These are phyloP conservation scores for Oceanodroma tethys DNA, from an alignment of 2,113 vertebrate genomes.

Conservation along the genomic window DNA sequence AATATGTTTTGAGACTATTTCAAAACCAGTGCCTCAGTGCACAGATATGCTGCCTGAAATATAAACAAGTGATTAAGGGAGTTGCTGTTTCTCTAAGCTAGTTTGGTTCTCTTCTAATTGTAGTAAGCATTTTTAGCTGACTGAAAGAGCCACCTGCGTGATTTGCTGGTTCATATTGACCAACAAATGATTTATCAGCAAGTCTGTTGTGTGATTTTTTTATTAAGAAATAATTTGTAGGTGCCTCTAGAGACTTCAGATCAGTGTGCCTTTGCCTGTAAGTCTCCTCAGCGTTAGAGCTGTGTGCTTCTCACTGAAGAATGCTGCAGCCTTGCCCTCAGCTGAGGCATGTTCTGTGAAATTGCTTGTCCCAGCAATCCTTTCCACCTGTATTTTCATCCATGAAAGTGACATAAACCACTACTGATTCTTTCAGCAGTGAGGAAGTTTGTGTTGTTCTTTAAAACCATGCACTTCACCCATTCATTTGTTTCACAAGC, in stretches of 20 bases:
- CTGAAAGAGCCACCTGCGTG: not conserved
- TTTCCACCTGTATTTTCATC: not conserved
- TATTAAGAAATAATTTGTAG: not conserved
- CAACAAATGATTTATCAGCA: not conserved
- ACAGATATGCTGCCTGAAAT: not conserved
- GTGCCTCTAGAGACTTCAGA: not conserved
- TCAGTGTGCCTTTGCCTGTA: not conserved
- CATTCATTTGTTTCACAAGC: not conserved
- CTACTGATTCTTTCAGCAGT: not conserved
- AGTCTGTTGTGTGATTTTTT: not conserved
- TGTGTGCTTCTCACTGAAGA: not conserved
- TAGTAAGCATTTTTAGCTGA: not conserved
- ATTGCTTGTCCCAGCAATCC: not conserved
- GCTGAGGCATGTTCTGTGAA: not conserved
- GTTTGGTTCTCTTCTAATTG: not conserved
- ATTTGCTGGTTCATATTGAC: not conserved
- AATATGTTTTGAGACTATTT: accelerated
- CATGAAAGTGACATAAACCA: too few relatives aligned
- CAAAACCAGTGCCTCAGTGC: not conserved
- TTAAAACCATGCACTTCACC: not conserved
- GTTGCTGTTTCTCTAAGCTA: not conserved
- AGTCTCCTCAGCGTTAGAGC: not conserved
- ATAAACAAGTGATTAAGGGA: not conserved
- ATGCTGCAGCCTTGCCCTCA: not conserved
- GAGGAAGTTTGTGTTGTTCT: not conserved